Base-by-base conservation (phyloP, 2,888 invertebrate genomes). In the Lycia hirtaria region DNA sequence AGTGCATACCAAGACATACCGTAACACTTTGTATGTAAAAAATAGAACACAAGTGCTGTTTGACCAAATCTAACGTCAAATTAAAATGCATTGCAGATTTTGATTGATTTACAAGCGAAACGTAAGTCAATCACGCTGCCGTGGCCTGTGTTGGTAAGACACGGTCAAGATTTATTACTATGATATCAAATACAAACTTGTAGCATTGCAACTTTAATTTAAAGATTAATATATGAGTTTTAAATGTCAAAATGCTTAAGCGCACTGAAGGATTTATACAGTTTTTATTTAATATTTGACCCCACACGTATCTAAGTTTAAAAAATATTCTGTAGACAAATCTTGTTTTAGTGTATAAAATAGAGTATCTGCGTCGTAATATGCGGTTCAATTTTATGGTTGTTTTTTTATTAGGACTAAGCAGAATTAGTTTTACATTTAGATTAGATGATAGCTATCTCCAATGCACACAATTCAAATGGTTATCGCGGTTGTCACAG, bases 51-150 rank as follows among this genome's bases (percentile, higher is more conserved):
- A 7, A 32, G n/a, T n/a, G 38, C 12, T 26, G 41, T 41, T 9
- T 38, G 20, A 38, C 24, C 15, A 37, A 17, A 48, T 48, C n/a
- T 7, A 14, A 28, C 53, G 41, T 47, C 28, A 17, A 54, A 40
- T 35, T 44, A 54, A 57, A 60, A 49, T 56, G 35, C 54, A 35
- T 40, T 5, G 48, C 50, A 45, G 24, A 6, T 26, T 24, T 44
- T 50, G 61, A 64, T 64, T 61, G 56, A 64, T 64, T 56, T 64
- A 57, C 33, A 59, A 64, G 54, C 55, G 51, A 56, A 56, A 43
- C 56, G 38, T 45, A 54, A 55, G 45, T 56, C 59, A 49, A 49
- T 56, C 59, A 57, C 20, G 44, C 41, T 20, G 41, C 12, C 49
- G 38, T 37, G 41, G 40, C 19, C 41, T 20, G 41, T 15, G 45